Evolutionary conservation across 2,888 invertebrate species (phyloP), one percentile per base, ranked within the genome.

Genomic region (Sarcophaga carnaria): DNA sequence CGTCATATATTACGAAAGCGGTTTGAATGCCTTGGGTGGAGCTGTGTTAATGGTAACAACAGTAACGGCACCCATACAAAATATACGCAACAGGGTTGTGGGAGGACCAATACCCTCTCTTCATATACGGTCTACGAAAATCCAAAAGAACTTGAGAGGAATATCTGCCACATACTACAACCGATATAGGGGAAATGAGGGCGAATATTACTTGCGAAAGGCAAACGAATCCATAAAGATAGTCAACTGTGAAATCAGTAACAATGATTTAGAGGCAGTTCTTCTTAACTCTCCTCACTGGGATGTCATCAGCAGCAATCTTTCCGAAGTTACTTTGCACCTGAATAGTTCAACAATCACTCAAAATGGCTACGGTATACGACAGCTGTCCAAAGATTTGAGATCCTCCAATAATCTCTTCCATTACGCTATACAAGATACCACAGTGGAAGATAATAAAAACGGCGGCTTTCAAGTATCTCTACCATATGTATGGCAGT

Each of bases 321-420:
- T 99, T 75, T 97, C 98, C 0, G 98, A 98, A 94, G 96, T 99
- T 71, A 96, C 97, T 0, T 96, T 99, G 88, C 97, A 97, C 94
- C 95, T 99, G 3, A 98, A 98, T 90, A 96, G 96, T 89, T 97
- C 97, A 75, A 94, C 96, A 83, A 97, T 99, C 62, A 96, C 96
- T 0, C 97, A 97, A 90, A 99, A 99, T 92, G 97, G 97, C 0
- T 95, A 95, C 92, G 98, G 99, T 17, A 96, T 99, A 87, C 95
- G 96, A 80, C 99, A 99, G 90, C 97, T 97, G 90, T 98, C 98
- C 66, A 96, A 98, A 91, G 98, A 99, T 93, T 95, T 99, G 90
- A 96, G 98, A 89, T 97, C 98, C 88, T 98, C 99, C 0, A 99
- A 99, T 91, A 99, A 99, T 94, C 95, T 99, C 1, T 99, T 98